phyloP scores from a whole-genome alignment of 2,888 invertebrate genomes.

The Epinotia brunnichana region DNA sequence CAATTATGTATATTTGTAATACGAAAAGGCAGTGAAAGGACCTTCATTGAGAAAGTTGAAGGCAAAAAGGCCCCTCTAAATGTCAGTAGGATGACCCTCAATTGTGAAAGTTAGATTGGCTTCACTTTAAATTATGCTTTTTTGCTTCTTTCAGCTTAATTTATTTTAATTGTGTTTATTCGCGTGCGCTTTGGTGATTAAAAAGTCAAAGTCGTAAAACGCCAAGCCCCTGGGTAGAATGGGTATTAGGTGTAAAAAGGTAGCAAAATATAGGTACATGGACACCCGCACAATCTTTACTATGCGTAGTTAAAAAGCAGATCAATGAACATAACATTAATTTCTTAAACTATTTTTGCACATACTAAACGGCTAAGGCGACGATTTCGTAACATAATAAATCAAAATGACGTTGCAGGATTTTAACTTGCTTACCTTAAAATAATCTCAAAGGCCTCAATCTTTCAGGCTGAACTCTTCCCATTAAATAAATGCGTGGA shows the following conservation, averaged over 20 bases:
- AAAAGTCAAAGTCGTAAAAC: slow-evolving; percentile 23
- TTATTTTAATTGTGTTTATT: slow-evolving; percentile 36
- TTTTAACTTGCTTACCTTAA: no score
- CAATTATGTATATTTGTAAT: neutral
- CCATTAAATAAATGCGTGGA: no score
- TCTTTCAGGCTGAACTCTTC: no score
- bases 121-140: slow-evolving; percentile 34
- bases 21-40: neutral
- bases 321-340: no score
- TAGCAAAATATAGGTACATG: neutral
- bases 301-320: no score
- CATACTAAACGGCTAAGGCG: no score
- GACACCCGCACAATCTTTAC: neutral
- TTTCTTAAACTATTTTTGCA: no score
- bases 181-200: slow-evolving; percentile 19
- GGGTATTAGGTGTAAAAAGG: slow-evolving; percentile 2
- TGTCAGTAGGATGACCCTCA: slow-evolving; percentile 8
- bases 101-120: slow-evolving; percentile 38
- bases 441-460: no score
- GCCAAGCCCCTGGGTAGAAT: neutral
- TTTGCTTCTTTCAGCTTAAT: slow-evolving; percentile 25
- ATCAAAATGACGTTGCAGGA: no score
- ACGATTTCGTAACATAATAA: no score
- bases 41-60: slow-evolving; percentile 11
- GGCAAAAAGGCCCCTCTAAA: slow-evolving; percentile 17